A percentile compares a stretch with the other conserved stretches of the same genome.
Evolutionary conservation across 2,888 invertebrate genomes (phyloP).

Genomic region (Pristionchus arcanus): DNA sequence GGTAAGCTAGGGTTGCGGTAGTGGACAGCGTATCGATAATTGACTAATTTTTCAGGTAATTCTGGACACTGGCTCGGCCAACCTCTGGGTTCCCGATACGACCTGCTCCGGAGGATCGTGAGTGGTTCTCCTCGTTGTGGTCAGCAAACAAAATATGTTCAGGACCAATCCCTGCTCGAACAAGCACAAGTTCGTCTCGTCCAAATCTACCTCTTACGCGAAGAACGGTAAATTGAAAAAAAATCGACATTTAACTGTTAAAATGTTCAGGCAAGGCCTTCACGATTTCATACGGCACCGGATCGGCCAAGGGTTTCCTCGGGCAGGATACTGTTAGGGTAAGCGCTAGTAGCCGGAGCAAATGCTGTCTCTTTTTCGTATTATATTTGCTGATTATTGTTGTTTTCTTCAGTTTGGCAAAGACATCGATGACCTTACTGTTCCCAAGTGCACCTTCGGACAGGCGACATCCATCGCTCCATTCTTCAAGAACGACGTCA

Average conservation of each 20-base stretch:
- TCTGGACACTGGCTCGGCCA: conserved; percentile 70
- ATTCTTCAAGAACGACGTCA: conserved; percentile 61
- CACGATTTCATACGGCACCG: too few relatives aligned
- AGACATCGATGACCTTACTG: conserved; percentile 62
- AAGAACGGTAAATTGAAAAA: conserved; percentile 89
- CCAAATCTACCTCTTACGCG: conserved; percentile 88
- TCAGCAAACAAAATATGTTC: too few relatives aligned
- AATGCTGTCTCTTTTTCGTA: too few relatives aligned
- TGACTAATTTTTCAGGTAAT: conserved; percentile 34
- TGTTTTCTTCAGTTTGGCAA: too few relatives aligned
- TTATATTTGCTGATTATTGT: too few relatives aligned
- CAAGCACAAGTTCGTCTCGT: conserved; percentile 90
- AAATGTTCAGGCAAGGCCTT: too few relatives aligned
- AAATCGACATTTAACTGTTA: too few relatives aligned
- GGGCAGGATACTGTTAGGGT: conserved; percentile 92
- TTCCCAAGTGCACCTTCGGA: conserved; percentile 71
- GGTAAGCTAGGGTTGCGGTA: conserved; percentile 7
- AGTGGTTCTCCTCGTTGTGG: too few relatives aligned
- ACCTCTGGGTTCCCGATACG: conserved; percentile 70
- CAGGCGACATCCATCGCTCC: conserved; percentile 58
- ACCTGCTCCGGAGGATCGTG: too few relatives aligned
- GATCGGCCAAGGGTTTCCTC: conserved; percentile 91
- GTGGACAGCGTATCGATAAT: too few relatives aligned
- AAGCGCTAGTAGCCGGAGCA: too few relatives aligned
- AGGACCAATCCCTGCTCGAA: conserved; percentile 57